A percentile compares a stretch with the other conserved stretches of the same genome.
Evolutionary conservation across 1,140 invertebrate species (phyloP).

Genomic region (Prorops nasuta): DNA sequence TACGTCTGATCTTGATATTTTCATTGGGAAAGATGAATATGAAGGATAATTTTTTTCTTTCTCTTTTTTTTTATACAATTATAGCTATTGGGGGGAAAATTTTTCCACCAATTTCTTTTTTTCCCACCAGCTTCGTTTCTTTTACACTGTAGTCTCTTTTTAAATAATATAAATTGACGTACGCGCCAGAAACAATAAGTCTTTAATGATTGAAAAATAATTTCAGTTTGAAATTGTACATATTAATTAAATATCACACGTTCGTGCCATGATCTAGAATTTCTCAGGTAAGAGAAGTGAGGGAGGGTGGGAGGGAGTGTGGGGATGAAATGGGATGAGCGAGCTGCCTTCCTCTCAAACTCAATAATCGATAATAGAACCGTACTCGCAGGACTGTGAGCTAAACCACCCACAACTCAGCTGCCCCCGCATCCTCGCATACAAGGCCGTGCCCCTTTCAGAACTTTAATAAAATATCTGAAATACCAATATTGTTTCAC

Average conservation of each 20-base stretch:
- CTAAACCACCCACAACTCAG: slow-evolving; percentile 17
- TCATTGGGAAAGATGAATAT: slow-evolving; percentile 9
- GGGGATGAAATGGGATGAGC: slow-evolving; percentile 11
- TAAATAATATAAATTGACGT: too few relatives aligned
- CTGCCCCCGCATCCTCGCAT: slow-evolving; percentile 8
- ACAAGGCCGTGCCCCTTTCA: slow-evolving; percentile 32
- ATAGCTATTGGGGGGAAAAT: slow-evolving; percentile 1
- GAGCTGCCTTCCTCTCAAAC: slow-evolving; percentile 20
- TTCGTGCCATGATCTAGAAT: slow-evolving; percentile 32
- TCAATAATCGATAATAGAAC: slow-evolving; percentile 48
- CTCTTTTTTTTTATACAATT: not conserved
- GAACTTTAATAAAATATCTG: slow-evolving; percentile 55
- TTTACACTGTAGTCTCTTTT: too few relatives aligned
- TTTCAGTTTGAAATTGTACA: too few relatives aligned
- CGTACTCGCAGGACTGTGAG: slow-evolving; percentile 21
- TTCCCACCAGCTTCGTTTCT: too few relatives aligned
- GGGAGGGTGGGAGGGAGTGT: not conserved
- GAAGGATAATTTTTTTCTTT: not conserved
- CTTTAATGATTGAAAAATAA: too few relatives aligned
- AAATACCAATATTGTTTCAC: slow-evolving; percentile 52
- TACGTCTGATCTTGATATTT: slow-evolving; percentile 32
- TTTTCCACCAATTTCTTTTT: slow-evolving; percentile 6
- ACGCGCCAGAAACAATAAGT: too few relatives aligned
- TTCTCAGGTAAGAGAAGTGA: slow-evolving; percentile 29
- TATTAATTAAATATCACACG: slow-evolving; percentile 37